Evolutionary conservation across 2,888 invertebrate species (phyloP).

Genomic region (Meiosimyza platycephala): DNA sequence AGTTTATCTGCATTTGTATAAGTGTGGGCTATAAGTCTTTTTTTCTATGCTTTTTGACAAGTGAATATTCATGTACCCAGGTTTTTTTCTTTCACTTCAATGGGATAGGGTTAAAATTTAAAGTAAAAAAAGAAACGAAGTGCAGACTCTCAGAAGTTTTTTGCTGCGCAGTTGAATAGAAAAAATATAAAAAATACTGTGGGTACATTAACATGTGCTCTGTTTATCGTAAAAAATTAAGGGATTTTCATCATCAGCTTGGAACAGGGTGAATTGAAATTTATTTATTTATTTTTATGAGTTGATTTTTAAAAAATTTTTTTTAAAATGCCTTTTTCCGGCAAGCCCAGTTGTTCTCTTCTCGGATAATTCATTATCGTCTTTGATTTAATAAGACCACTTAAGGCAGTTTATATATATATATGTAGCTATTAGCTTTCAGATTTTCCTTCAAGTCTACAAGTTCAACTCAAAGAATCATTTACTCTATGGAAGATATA

Average conservation of each 20-base stretch:
- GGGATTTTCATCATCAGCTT: not conserved
- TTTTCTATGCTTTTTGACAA: conserved; percentile 56
- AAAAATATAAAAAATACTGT: conserved; percentile 58
- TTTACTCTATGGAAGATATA: too few species aligned
- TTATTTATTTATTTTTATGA: not conserved
- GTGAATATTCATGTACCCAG: conserved; percentile 64
- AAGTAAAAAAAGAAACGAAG: conserved; percentile 34
- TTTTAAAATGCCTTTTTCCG: too few species aligned
- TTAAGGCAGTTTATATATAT: too few species aligned
- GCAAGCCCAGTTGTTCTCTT: too few species aligned
- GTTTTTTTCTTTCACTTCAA: conserved; percentile 32
- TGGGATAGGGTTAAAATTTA: conserved; percentile 59
- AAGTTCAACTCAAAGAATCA: too few species aligned
- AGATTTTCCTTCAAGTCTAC: too few species aligned
- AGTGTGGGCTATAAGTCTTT: conserved; percentile 42
- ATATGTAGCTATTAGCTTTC: too few species aligned
- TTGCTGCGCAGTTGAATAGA: conserved; percentile 2
- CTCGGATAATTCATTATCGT: too few species aligned
- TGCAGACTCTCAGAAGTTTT: conserved; percentile 31
- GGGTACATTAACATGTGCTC: conserved; percentile 65
- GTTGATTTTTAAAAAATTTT: too few species aligned
- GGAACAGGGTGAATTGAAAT: conserved; percentile 45
- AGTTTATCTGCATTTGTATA: conserved; percentile 43
- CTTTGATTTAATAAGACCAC: too few species aligned
- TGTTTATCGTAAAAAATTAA: conserved; percentile 34